Evolutionary conservation across 35 echinoderm and acorn worm species (phyloP).

Genomic region (Heliocidaris erythrogramma): DNA sequence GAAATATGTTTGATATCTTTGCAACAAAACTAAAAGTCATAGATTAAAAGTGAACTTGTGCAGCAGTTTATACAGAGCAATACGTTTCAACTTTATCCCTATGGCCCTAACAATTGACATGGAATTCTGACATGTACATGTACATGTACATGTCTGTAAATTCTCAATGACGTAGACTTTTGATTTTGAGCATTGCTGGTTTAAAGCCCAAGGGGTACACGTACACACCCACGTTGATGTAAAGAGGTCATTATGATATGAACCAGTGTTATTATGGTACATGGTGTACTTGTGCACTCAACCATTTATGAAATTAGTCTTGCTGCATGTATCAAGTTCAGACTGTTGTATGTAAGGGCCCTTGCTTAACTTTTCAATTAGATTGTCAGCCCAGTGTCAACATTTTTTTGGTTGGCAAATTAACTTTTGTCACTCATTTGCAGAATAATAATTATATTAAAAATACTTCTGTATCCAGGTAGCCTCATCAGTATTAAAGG

Average conservation of each 20-base stretch:
- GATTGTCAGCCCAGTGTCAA: not conserved
- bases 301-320: not conserved
- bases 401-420: not conserved
- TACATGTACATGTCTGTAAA: too few relatives aligned
- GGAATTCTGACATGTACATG: not conserved
- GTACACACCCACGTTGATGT: not conserved
- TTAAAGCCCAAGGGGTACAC: not conserved
- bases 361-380: not conserved
- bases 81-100: not conserved
- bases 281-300: not conserved
- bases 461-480: too few relatives aligned
- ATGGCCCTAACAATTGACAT: not conserved
- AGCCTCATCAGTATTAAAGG: too few relatives aligned
- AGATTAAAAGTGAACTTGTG: too few relatives aligned
- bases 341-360: not conserved
- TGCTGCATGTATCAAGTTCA: not conserved
- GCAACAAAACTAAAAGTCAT: too few relatives aligned
- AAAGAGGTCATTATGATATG: not conserved
- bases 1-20: too few relatives aligned
- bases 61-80: too few relatives aligned
- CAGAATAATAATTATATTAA: too few relatives aligned
- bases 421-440: too few relatives aligned
- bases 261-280: not conserved
- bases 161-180: not conserved
- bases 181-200: not conserved